Base-by-base conservation (phyloP, 2,113 vertebrate genomes). In the Pogona vitticeps region DNA sequence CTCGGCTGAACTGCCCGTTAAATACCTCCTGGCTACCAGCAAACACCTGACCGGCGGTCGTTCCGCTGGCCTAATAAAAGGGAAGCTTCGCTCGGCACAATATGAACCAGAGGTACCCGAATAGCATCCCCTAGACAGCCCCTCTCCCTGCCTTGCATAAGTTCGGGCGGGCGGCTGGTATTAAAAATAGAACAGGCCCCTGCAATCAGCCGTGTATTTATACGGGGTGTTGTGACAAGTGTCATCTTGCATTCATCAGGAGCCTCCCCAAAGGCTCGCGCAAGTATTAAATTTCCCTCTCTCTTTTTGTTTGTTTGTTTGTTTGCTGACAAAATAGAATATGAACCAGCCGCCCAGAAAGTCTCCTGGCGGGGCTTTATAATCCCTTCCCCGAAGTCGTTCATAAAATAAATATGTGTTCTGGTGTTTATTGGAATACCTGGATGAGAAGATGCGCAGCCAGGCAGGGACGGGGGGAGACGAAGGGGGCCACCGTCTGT, bases 251-350 rank as follows among this genome's bases (percentile, higher is more conserved):
- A 96, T 96, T 95, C 93, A 91, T 96, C 95, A 96, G 84, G 87
- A 90, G 76, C 93, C 92, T 94, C 96, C 93, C 96, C 86, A 33
- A 31, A 95, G 96, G 93, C 85, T 0, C 1, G 89, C 70, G 85
- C 89, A 93, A 95, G 95, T 93, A 95, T 96, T 96, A 95, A 95
- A 94, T 92, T 92, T 90, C 89, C 94, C 90, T 77, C 73, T 78
- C 23, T 46, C 28, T n/a, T 2, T 42, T 14, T 94, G 92, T 52
- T 52, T 52, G 46, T 52, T 52, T 52, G 46, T 10, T 95, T 95
- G 95, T 95, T 96, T 95, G 94, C 94, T 59, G 93, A 94, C 93
- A 96, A 95, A 96, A 95, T 93, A 91, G 93, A 96, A 96, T 94
- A 95, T 94, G 96, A 96, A 93, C 68, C 80, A 93, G 88, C 56